phyloP scores from a whole-genome alignment of 2,797 vertebrate genomes.

The Bovichtus variegatus region DNA sequence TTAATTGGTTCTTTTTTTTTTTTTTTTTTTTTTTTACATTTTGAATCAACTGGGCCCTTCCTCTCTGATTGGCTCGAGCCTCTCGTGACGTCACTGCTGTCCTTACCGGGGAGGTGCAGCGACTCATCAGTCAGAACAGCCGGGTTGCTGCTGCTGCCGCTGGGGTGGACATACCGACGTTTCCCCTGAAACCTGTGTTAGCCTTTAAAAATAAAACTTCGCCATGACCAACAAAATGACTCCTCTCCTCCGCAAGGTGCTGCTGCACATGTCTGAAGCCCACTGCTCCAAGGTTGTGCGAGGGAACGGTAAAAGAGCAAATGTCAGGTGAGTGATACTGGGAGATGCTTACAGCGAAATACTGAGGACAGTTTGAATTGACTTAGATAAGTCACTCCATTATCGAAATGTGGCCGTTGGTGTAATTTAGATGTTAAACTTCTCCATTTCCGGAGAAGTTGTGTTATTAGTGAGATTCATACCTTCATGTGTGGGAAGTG shows the following conservation, averaged over 20 bases:
- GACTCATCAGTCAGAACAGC: neutral
- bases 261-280: constrained; percentile 58
- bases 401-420: rapidly evolving
- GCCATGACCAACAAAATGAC: constrained; percentile 57
- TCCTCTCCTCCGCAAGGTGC: constrained; percentile 41
- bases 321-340: constrained; percentile 64
- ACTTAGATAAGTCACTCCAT: neutral
- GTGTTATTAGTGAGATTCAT: neutral
- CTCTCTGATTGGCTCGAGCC: constrained; percentile 38
- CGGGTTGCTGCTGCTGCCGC: neutral
- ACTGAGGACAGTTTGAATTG: neutral
- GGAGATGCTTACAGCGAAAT: neutral
- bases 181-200: rapidly evolving
- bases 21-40: too few relatives aligned
- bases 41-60: too few relatives aligned
- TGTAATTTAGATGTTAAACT: neutral
- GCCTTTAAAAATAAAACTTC: neutral
- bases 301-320: constrained; percentile 38
- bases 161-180: neutral
- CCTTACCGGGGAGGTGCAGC: neutral
- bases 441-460: rapidly evolving
- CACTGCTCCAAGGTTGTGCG: constrained; percentile 18
- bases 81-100: constrained; percentile 5
- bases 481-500: neutral
- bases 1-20: too few relatives aligned